phyloP scores from a whole-genome alignment of 2,113 vertebrate genomes.

The Callocephalon fimbriatum region DNA sequence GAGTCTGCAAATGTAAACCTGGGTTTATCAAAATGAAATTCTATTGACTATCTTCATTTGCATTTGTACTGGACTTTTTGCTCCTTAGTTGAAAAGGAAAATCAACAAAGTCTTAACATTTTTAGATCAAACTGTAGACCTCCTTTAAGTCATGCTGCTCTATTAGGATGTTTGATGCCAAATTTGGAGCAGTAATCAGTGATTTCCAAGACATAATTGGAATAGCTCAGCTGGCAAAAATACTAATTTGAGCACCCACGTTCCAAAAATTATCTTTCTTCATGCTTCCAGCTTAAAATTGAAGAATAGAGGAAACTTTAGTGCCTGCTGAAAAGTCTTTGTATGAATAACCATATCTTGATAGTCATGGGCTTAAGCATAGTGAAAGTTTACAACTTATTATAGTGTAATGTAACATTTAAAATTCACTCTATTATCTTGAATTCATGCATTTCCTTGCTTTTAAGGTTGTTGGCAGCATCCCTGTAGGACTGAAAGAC shows the following conservation, averaged over 20 bases:
- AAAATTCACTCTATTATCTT: background rate
- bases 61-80: background rate
- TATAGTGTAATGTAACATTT: background rate
- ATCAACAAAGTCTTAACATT: background rate
- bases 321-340: background rate
- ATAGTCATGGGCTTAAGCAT: background rate
- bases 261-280: background rate
- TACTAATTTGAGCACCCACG: background rate
- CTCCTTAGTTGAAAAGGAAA: background rate
- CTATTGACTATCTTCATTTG: background rate
- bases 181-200: background rate
- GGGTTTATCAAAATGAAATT: background rate
- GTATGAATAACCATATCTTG: background rate
- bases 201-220: background rate
- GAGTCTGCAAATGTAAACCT: background rate
- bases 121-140: background rate
- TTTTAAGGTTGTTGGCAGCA: background rate
- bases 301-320: background rate
- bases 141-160: background rate
- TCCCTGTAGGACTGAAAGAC: background rate
- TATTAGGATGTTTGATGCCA: background rate
- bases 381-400: background rate
- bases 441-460: background rate
- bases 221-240: background rate
- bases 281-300: background rate